phyloP scores from a whole-genome alignment of 1,140 invertebrate genomes.

The Hirudo medicinalis region DNA sequence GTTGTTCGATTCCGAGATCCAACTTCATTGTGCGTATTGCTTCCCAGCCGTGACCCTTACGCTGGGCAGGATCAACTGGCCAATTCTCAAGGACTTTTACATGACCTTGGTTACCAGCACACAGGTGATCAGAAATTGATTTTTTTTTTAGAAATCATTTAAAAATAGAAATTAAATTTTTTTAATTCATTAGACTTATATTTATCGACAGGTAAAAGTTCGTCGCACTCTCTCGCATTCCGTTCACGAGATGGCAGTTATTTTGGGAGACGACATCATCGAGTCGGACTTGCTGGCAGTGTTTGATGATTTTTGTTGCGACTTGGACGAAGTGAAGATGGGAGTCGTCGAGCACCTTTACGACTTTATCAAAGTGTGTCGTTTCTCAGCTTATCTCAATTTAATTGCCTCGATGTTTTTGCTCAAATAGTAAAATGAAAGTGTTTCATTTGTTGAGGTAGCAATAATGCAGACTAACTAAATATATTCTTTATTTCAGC shows the following conservation, averaged over 20 bases:
- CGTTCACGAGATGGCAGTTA: conserved; percentile 62
- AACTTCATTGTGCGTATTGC: conserved; percentile 62
- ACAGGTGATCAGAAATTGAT: conserved; percentile 39
- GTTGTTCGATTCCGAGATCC: conserved; percentile 52
- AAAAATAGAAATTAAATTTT: background rate
- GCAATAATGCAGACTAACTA: too few species aligned
- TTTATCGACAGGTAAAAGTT: conserved; percentile 55
- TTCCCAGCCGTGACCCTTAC: conserved; percentile 68
- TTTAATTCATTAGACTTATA: background rate
- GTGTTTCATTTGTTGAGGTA: too few species aligned
- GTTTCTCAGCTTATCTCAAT: background rate
- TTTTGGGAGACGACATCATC: conserved; percentile 59
- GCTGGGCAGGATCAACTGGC: conserved; percentile 57
- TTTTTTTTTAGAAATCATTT: background rate
- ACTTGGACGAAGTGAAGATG: conserved; percentile 64
- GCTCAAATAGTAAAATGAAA: too few species aligned
- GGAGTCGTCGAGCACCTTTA: conserved; percentile 58
- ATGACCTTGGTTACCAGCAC: conserved; percentile 51
- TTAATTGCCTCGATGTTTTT: background rate
- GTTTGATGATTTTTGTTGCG: conserved; percentile 62
- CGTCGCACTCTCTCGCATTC: conserved; percentile 60
- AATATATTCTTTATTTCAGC: background rate
- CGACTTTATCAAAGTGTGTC: conserved; percentile 52
- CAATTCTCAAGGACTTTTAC: conserved; percentile 52
- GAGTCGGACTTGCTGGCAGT: conserved; percentile 57